These are phyloP conservation scores for Pseudoatta argentina DNA, from an alignment of 1,140 invertebrate genomes.

Conservation along the genomic window DNA sequence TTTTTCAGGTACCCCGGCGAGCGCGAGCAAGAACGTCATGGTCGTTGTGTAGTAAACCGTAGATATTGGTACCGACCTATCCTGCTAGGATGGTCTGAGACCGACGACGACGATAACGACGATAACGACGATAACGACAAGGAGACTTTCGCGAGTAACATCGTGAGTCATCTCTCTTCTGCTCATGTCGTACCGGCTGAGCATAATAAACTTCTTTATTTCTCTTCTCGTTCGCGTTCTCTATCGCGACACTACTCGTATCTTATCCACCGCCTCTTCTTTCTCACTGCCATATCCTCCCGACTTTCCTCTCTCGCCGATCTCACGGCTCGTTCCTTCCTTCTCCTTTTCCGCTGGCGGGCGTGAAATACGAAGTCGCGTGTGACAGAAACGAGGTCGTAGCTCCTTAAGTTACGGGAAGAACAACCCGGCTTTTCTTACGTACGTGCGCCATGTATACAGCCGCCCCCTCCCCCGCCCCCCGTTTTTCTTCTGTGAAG, in stretches of 20 bases:
- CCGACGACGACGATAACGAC: constrained; percentile 12
- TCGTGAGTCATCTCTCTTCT: neutral
- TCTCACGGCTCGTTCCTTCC: neutral
- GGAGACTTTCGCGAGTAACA: constrained; percentile 13
- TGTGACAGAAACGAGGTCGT: constrained; percentile 62
- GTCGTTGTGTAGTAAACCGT: constrained; percentile 19
- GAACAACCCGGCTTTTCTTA: constrained; percentile 47
- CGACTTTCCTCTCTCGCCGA: neutral
- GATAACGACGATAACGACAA: neutral
- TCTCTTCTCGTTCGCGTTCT: constrained; percentile 31
- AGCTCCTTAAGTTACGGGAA: constrained; percentile 55
- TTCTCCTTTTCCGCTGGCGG: constrained; percentile 17
- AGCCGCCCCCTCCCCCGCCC: neutral
- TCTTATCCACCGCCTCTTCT: constrained; percentile 21
- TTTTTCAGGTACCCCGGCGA: constrained; percentile 9
- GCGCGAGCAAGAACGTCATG: neutral
- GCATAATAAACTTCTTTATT: constrained; percentile 49
- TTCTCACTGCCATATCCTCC: neutral
- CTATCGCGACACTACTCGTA: constrained; percentile 48
- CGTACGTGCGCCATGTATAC: constrained; percentile 16
- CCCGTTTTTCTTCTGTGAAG: neutral
- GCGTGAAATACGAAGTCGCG: constrained; percentile 52
- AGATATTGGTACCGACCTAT: constrained; percentile 51
- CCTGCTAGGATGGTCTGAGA: constrained; percentile 36
- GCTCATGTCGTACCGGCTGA: neutral